A percentile compares a stretch with the other conserved stretches of the same genome.
Evolutionary conservation across 1,140 invertebrate species (phyloP).

Genomic region (Neuroterus valhalla): DNA sequence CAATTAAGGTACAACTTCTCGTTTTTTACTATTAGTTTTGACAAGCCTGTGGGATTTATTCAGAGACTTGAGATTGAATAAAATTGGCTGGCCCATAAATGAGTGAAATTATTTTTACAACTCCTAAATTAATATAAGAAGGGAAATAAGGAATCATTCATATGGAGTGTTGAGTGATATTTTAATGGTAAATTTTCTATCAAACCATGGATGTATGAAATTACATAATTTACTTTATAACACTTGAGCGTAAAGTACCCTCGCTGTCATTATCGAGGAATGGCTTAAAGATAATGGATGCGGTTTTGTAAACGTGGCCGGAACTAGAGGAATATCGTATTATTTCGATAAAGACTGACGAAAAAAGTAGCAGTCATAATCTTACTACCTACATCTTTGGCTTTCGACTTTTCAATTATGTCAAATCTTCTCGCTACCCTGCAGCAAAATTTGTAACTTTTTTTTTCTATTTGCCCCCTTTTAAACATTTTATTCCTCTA

Average conservation of each 20-base stretch:
- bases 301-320: slow-evolving; percentile 57
- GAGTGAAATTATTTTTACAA: background rate
- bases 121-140: background rate
- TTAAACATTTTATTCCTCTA: background rate
- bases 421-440: background rate
- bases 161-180: slow-evolving; percentile 33
- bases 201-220: slow-evolving; percentile 65
- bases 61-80: too few relatives aligned
- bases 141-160: background rate
- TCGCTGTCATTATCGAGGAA: slow-evolving; percentile 46
- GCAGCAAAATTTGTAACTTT: too few relatives aligned
- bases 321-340: slow-evolving; percentile 57
- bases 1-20: background rate
- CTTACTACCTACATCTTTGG: too few relatives aligned
- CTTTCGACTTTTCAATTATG: too few relatives aligned
- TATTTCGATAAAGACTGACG: background rate
- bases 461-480: background rate
- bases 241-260: slow-evolving; percentile 60
- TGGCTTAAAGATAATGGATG: slow-evolving; percentile 47
- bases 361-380: background rate
- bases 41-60: background rate
- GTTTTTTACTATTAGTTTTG: background rate
- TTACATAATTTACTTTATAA: slow-evolving; percentile 59
- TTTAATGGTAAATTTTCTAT: slow-evolving; percentile 59
- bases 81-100: too few relatives aligned